Conservation (phyloP, 2,113 vertebrate genomes). For the Felis catus region DNA sequence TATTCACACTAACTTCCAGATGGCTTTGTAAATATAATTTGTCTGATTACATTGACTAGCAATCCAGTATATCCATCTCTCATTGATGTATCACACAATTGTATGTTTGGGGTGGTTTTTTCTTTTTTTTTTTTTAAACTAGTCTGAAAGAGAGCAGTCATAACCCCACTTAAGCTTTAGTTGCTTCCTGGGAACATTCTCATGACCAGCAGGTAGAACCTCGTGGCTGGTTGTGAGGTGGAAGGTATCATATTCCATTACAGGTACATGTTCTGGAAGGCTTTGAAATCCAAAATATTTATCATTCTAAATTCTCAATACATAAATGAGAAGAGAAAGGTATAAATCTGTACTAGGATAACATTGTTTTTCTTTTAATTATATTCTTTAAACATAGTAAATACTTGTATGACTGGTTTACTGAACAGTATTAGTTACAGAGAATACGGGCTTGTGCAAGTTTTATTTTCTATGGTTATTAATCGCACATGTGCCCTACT, state of each 20-base stretch:
- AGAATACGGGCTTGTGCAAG: background rate
- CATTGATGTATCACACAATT: background rate
- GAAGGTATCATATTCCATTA: background rate
- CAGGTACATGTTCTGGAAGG: background rate
- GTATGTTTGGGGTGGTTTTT: background rate
- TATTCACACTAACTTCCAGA: background rate
- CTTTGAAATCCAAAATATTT: background rate
- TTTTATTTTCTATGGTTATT: background rate
- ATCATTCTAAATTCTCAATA: background rate
- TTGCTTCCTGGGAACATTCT: background rate
- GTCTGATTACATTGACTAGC: background rate
- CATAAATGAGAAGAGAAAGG: background rate
- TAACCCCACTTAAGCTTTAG: background rate
- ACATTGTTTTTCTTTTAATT: background rate
- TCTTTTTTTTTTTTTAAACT: background rate
- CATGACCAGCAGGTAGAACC: no score
- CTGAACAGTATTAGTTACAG: background rate
- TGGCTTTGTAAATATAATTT: background rate
- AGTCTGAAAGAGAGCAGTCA: background rate
- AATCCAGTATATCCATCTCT: background rate
- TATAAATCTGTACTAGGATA: background rate
- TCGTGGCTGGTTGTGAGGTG: background rate
- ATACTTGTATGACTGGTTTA: background rate
- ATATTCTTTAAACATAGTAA: background rate
- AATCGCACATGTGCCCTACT: background rate